These are phyloP conservation scores for Ibidorhyncha struthersii DNA, from an alignment of 2,113 vertebrate species.

Conservation along the genomic window DNA sequence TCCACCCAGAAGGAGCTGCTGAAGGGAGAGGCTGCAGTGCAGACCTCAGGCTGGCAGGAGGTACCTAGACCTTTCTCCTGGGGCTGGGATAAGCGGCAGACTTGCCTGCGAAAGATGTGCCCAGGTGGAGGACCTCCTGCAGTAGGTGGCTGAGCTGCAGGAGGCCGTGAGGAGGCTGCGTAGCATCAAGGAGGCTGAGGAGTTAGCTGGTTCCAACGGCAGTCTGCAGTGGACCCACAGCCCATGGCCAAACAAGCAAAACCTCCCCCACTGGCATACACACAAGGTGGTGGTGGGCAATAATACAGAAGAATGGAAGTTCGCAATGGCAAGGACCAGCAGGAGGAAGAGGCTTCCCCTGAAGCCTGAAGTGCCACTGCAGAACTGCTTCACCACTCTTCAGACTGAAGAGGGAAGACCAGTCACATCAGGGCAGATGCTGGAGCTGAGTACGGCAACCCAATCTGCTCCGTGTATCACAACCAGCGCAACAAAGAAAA, in stretches of 20 bases:
- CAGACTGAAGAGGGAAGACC: neutral
- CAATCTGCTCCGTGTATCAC: neutral
- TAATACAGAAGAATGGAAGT: neutral
- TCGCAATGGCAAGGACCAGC: neutral
- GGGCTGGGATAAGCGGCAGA: neutral
- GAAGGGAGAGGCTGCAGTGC: neutral
- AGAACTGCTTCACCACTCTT: neutral
- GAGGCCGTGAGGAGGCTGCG: neutral
- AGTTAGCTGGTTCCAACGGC: neutral
- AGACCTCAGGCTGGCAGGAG: neutral
- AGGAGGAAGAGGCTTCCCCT: neutral
- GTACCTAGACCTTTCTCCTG: neutral
- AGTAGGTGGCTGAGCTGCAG: neutral
- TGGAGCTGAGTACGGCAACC: neutral
- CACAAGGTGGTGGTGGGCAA: neutral
- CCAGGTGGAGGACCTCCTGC: neutral
- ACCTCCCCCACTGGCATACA: neutral
- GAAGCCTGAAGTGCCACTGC: neutral
- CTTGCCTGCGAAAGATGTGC: neutral
- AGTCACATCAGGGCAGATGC: neutral
- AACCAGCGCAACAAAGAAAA: neutral
- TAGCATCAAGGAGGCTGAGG: neutral
- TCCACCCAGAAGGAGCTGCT: neutral
- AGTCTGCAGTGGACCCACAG: neutral
- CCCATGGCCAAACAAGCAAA: neutral